phyloP scores from a whole-genome alignment of 2,888 invertebrate genomes.

The Pediacus dermestoides region DNA sequence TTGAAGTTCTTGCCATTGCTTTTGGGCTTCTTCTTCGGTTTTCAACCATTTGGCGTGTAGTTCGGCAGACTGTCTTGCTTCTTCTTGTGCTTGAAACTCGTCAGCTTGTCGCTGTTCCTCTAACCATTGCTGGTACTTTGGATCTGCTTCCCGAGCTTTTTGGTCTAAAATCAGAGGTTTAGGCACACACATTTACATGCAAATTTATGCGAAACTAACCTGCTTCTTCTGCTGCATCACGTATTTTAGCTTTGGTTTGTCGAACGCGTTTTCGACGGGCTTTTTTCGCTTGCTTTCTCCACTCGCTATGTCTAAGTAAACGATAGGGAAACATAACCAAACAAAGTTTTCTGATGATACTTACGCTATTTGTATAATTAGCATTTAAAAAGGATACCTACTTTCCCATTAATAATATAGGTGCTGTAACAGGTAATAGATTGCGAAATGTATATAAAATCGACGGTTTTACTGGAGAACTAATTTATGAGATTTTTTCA shows the following conservation, averaged over 20 bases:
- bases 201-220: slow-evolving; percentile 40
- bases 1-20: slow-evolving; percentile 62
- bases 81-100: slow-evolving; percentile 54
- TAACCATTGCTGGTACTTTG: slow-evolving; percentile 54
- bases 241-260: slow-evolving; percentile 56
- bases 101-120: slow-evolving; percentile 56
- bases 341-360: slow-evolving; percentile 1
- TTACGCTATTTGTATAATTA: slow-evolving; percentile 3
- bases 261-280: slow-evolving; percentile 66
- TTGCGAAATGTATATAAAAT: too few relatives aligned
- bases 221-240: slow-evolving; percentile 50
- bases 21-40: slow-evolving; percentile 62
- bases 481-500: too few relatives aligned
- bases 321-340: slow-evolving; percentile 43
- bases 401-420: slow-evolving; percentile 49
- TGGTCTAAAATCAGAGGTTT: slow-evolving; percentile 42
- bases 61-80: slow-evolving; percentile 54
- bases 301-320: slow-evolving; percentile 59
- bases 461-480: too few relatives aligned
- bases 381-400: slow-evolving; percentile 48
- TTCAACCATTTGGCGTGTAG: slow-evolving; percentile 65
- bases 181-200: slow-evolving; percentile 3
- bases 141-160: slow-evolving; percentile 45
- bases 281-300: slow-evolving; percentile 72
- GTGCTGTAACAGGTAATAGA: too few relatives aligned